Evolutionary conservation across 2,797 vertebrate species (phyloP).

Genomic region (Limnodromus scolopaceus): DNA sequence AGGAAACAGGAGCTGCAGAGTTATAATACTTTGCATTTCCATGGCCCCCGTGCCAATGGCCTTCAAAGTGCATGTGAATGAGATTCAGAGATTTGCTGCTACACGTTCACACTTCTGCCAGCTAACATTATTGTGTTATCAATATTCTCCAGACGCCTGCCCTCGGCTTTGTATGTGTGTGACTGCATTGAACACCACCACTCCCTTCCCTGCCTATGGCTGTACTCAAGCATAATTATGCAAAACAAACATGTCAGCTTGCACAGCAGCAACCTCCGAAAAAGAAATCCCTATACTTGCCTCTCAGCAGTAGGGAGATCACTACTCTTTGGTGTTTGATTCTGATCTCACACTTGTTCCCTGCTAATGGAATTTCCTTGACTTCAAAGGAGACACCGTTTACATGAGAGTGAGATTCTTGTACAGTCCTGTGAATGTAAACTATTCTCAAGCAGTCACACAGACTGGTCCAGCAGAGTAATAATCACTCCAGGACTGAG

Average conservation of each 20-base stretch:
- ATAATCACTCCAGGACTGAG: not conserved
- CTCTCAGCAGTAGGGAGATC: not conserved
- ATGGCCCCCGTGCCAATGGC: not conserved
- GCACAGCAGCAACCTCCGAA: not conserved
- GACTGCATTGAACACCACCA: not conserved
- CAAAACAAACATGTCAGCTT: not conserved
- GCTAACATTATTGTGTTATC: not conserved
- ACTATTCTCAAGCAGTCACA: not conserved
- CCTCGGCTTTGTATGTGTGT: not conserved
- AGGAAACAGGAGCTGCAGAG: not conserved
- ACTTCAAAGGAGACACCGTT: slow-evolving; percentile 4
- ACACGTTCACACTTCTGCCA: not conserved
- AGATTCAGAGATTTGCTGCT: not conserved
- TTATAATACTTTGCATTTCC: not conserved
- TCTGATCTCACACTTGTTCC: slow-evolving; percentile 3
- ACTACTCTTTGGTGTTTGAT: not conserved
- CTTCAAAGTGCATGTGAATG: not conserved
- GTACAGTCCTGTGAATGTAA: fast-evolving
- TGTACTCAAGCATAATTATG: not conserved
- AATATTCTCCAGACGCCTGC: not conserved
- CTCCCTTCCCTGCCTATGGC: not conserved
- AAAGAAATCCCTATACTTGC: not conserved
- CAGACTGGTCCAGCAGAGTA: not conserved
- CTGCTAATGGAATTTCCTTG: not conserved
- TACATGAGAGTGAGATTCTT: not conserved